A percentile compares a stretch with the other conserved stretches of the same genome.
Evolutionary conservation across 2,113 vertebrate genomes (phyloP).

Genomic region (Hippolais icterina): DNA sequence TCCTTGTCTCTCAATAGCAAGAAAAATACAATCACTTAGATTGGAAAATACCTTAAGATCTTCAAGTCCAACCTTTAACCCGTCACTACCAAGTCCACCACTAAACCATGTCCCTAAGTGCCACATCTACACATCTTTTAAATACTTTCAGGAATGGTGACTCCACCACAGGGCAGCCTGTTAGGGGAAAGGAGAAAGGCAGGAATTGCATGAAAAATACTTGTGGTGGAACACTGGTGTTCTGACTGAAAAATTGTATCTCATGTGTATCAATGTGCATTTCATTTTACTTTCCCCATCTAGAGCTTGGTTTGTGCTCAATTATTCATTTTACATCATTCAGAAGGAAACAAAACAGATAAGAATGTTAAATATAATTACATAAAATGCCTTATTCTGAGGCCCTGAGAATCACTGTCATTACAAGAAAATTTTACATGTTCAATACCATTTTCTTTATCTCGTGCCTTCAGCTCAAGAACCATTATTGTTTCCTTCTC

Average conservation of each 20-base stretch:
- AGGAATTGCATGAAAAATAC: background rate
- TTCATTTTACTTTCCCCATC: background rate
- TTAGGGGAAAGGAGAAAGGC: background rate
- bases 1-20: background rate
- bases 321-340: background rate
- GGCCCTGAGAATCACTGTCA: background rate
- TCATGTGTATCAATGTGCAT: background rate
- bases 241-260: background rate
- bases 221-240: background rate
- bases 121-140: background rate
- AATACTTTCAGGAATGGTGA: background rate
- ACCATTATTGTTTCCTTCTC: background rate
- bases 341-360: background rate
- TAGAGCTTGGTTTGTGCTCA: background rate
- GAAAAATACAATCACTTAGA: background rate
- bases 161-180: background rate
- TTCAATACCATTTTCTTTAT: background rate
- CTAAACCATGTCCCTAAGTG: background rate
- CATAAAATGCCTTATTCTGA: background rate
- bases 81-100: background rate
- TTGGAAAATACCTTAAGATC: background rate
- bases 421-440: background rate
- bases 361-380: background rate
- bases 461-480: background rate
- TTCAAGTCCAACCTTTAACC: background rate